Base-by-base conservation (phyloP, 2,888 invertebrate genomes). In the Latrodectus hesperus region DNA sequence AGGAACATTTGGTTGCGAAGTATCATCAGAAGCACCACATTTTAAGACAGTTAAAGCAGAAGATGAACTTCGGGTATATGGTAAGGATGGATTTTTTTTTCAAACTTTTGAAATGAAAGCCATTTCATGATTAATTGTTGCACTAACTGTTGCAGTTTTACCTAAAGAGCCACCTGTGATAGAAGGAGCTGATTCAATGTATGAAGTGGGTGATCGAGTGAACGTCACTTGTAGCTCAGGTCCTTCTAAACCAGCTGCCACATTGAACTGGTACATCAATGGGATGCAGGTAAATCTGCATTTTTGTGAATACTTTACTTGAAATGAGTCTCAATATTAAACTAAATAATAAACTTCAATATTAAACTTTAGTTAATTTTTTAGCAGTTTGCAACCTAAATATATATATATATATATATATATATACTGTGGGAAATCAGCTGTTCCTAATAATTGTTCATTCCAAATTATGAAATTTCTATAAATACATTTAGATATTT, bases 1-100 rank as follows among this genome's bases (percentile, higher is more conserved):
- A 75, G 90, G 90, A 10, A 89, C 89, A 0, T 90, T 89, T 73
- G 89, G 81, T 16, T 90, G 89, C 38, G 89, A 90, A 73, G 89
- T 90, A 5, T 89, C 89, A 2, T 84, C 89, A 4, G 89, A 89
- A 74, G 83, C 87, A 3, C 85, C 88, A 11, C 83, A 75, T 70
- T 90, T 89, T 22, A 89, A 88, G 60, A 90, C 89, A n/a, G 88
- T 90, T 11, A 89, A 90, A 86, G 89, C 86, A 12, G 89, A 89
- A 55, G 89, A 86, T 55, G 90, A 90, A 75, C 70, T 90, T 17
- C 64, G 90, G 70, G 90, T 90, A 16, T 90, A 90, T 77, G 90
- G 90, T 90, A 87, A 83, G 88, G 17, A 73, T n/a, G 22, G 14
- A 53, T 73, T 73, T 6, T 11, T 49, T 17, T 55, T 55, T 67